Percentiles rank a stretch among this genome's conserved stretches.
Conservation (phyloP, 1,140 invertebrate species). For the Drosophila athabasca region DNA sequence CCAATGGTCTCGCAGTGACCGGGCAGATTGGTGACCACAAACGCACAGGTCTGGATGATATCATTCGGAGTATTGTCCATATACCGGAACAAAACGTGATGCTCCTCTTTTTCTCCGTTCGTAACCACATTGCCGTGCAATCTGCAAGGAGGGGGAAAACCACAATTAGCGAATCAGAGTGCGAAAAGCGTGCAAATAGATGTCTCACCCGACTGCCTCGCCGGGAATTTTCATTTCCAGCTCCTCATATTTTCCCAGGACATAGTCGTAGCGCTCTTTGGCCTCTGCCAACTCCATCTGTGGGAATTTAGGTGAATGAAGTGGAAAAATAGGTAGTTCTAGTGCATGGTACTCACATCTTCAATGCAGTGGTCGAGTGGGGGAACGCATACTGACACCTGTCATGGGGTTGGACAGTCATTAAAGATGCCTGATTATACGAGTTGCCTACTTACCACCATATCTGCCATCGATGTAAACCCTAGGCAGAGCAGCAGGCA, state of each 20-base stretch:
- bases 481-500: slow-evolving; percentile 6
- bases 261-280: slow-evolving; percentile 58
- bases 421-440: neutral
- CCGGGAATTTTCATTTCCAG: slow-evolving; percentile 71
- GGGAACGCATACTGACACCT: slow-evolving; percentile 58
- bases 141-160: slow-evolving; percentile 36
- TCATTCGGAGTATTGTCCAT: slow-evolving; percentile 74
- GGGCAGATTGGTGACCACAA: slow-evolving; percentile 54
- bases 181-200: neutral
- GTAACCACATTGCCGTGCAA: slow-evolving; percentile 70
- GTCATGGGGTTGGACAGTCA: neutral
- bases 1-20: slow-evolving; percentile 67
- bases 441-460: slow-evolving; percentile 5
- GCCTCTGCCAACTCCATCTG: slow-evolving; percentile 61
- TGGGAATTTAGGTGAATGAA: neutral
- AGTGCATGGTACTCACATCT: slow-evolving; percentile 49
- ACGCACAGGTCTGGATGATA: slow-evolving; percentile 75
- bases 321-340: neutral
- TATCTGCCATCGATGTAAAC: slow-evolving; percentile 2
- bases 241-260: slow-evolving; percentile 65
- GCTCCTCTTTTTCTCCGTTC: slow-evolving; percentile 55
- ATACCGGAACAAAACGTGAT: slow-evolving; percentile 74
- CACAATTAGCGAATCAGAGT: slow-evolving; percentile 16
- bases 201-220: slow-evolving; percentile 64
- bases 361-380: slow-evolving; percentile 59